These are phyloP conservation scores for Marronus borbonicus DNA, from an alignment of 2,888 invertebrate genomes.

Conservation along the genomic window DNA sequence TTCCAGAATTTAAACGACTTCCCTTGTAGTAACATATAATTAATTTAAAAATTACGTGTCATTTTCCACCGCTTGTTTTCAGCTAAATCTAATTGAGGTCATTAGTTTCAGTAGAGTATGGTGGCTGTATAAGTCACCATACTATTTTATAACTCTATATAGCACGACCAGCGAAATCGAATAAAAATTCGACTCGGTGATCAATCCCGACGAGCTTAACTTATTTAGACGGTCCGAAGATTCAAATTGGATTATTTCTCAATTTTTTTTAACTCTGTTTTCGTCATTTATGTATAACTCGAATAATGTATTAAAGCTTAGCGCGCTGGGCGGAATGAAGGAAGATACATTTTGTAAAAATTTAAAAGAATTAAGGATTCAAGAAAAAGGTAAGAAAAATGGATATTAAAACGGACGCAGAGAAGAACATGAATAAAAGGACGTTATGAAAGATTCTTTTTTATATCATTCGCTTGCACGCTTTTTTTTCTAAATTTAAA, in stretches of 20 bases:
- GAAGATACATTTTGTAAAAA: neutral
- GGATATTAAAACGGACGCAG: too few relatives aligned
- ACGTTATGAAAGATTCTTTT: too few relatives aligned
- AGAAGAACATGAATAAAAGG: too few relatives aligned
- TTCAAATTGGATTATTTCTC: slow-evolving; percentile 4
- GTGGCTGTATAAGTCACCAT: neutral
- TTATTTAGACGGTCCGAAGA: neutral
- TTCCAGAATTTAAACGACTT: neutral
- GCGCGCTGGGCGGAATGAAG: neutral
- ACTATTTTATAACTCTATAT: neutral
- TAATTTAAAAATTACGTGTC: neutral
- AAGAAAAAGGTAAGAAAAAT: neutral
- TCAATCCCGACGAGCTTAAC: neutral
- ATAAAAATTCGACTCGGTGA: neutral
- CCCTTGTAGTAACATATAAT: neutral
- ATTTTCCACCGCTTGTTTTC: neutral
- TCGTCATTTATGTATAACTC: slow-evolving; percentile 3
- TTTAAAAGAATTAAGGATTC: neutral
- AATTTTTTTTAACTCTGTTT: slow-evolving; percentile 4
- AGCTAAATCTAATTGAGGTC: neutral
- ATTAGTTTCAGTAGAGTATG: neutral
- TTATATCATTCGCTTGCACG: too few relatives aligned
- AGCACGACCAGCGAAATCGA: neutral
- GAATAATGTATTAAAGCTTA: slow-evolving; percentile 8
- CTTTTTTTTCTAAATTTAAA: too few relatives aligned